A percentile compares a stretch with the other conserved stretches of the same genome.
Conservation (phyloP, 1,140 invertebrate species). For the Choristoneura fumiferana region DNA sequence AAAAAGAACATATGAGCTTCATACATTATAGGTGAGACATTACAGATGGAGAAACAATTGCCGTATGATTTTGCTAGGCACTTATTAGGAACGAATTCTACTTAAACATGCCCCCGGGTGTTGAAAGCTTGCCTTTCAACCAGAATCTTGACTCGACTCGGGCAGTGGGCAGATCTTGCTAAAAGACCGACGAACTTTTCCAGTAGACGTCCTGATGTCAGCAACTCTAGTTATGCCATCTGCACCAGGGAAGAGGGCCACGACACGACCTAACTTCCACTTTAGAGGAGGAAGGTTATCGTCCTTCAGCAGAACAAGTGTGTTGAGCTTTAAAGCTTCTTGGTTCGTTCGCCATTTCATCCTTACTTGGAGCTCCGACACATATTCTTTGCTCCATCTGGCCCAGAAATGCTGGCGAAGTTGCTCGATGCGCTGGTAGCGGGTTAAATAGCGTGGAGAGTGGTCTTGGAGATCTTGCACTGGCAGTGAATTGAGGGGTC, state of each 20-base stretch:
- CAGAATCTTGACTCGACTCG: no score
- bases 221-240: constrained; percentile 9
- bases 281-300: constrained; percentile 19
- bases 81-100: no score
- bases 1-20: no score
- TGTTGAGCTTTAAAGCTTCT: not conserved
- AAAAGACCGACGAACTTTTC: not conserved
- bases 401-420: constrained; percentile 37
- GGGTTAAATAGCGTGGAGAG: not conserved
- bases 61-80: no score
- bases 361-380: constrained; percentile 27
- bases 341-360: constrained; percentile 34
- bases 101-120: constrained; percentile 9
- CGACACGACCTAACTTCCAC: constrained; percentile 25
- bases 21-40: no score
- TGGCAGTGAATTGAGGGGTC: not conserved
- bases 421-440: constrained; percentile 15
- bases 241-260: not conserved
- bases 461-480: not conserved
- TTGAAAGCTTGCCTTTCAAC: constrained; percentile 11
- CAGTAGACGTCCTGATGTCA: not conserved
- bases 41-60: no score
- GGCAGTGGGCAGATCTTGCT: constrained; percentile 10
- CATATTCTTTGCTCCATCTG: no score
- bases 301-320: constrained; percentile 20